Percentiles rank a stretch among this genome's conserved stretches.
Conservation (phyloP, 2,888 invertebrate genomes). For the Heliconius ethilla region DNA sequence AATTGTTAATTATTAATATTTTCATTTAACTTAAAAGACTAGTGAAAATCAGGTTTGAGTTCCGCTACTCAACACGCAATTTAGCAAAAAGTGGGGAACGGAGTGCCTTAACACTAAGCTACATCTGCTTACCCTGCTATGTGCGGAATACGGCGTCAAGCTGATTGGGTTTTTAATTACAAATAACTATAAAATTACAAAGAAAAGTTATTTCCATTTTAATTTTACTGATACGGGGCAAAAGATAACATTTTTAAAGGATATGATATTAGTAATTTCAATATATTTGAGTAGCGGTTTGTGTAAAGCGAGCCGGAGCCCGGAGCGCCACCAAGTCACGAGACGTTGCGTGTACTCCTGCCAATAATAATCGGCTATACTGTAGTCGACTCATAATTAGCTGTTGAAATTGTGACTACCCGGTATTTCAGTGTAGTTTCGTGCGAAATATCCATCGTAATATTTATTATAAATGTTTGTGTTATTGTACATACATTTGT, state of each 20-base stretch:
- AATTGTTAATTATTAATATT: too few relatives aligned
- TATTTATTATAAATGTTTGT: constrained; percentile 41
- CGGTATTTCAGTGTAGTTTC: constrained; percentile 43
- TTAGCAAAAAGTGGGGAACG: too few relatives aligned
- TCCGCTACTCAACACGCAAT: too few relatives aligned
- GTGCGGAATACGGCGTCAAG: too few relatives aligned
- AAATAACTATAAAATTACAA: neutral
- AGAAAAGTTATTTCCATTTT: neutral
- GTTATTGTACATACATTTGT: constrained; percentile 37
- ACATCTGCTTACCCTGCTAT: too few relatives aligned
- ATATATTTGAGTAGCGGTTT: constrained; percentile 62
- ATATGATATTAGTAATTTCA: constrained; percentile 52
- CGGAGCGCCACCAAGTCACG: constrained; percentile 58
- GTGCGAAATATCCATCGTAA: constrained; percentile 41
- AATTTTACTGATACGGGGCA: constrained; percentile 24
- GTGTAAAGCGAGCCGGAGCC: constrained; percentile 51
- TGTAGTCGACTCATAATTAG: constrained; percentile 62
- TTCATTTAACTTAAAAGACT: too few relatives aligned
- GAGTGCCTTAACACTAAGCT: too few relatives aligned
- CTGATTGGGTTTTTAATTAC: too few relatives aligned
- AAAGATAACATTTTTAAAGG: constrained; percentile 41
- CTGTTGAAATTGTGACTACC: constrained; percentile 56
- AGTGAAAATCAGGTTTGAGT: too few relatives aligned
- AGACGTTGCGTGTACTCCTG: constrained; percentile 72
- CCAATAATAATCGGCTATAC: constrained; percentile 70